Evolutionary conservation across 2,113 vertebrate species (phyloP).

Genomic region (Rafetus swinhoei): DNA sequence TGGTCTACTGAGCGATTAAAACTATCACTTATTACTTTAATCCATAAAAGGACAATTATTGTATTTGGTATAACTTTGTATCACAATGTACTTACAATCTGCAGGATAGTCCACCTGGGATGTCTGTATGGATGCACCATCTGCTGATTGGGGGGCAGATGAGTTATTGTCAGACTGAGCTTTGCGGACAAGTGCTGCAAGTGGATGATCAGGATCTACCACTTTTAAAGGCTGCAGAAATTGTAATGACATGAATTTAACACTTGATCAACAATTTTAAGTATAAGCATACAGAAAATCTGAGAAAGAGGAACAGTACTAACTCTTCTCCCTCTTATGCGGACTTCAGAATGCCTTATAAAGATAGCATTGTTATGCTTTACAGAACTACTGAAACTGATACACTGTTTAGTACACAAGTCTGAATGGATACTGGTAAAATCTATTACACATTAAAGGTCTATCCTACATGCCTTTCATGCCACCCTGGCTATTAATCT

Average conservation of each 20-base stretch:
- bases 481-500: background rate
- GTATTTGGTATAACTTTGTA: background rate
- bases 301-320: background rate
- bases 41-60: background rate
- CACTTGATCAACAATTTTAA: background rate
- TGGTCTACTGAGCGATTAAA: background rate
- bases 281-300: background rate
- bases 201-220: constrained; percentile 95
- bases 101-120: constrained; percentile 85
- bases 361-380: background rate
- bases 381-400: background rate
- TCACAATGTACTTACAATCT: constrained; percentile 87
- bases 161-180: constrained; percentile 87
- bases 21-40: background rate
- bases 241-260: background rate
- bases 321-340: background rate
- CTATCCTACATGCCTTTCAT: background rate
- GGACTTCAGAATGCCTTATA: background rate
- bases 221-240: constrained; percentile 90
- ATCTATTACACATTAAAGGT: background rate
- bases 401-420: background rate
- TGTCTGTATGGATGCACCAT: constrained; percentile 65
- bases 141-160: constrained; percentile 72
- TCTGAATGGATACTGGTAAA: background rate
- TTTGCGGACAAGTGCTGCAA: constrained; percentile 92